Evolutionary conservation across 2,113 vertebrate genomes (phyloP), one percentile per base, ranked within the genome.

Genomic region (Zosterops lateralis): DNA sequence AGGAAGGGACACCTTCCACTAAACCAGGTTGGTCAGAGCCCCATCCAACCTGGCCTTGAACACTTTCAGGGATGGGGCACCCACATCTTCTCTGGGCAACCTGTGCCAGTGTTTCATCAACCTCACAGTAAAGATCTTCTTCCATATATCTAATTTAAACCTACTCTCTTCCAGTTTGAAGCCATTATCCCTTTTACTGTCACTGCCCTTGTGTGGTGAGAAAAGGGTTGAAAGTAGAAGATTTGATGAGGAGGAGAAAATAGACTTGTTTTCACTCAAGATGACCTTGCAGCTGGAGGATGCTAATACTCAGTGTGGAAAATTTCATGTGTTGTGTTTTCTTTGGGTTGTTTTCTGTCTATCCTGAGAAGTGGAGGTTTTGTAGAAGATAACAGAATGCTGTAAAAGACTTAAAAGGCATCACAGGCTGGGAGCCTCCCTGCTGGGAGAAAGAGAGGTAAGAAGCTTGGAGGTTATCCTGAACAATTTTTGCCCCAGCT

Each of bases 11-110:
- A 26, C 11, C 9, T 67, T 67, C 47, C n/a, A 40, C 22, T 34
- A 40, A 0, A 0, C 16, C 38, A 81, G 45, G 32, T 17, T 66
- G 2, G 16, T 45, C 53, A 17, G 8, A 31, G 18, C 17, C 8
- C n/a, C 29, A 47, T 47, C 24, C 14, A 74, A 17, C 10, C 24
- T 45, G 28, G 13, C 17, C 20, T 45, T 47, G 29, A 38, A 34
- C 24, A 60, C 7, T 67, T 31, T 9, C 29, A 89, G 9, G 9
- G 13, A 54, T 47, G 25, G 11, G 12, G 40, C 11, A 54, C 1
- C 51, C 14, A 15, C 14, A 47, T 3, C 12, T 54, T 60, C 68
- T 67, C 53, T 40, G 45, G 20, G 10, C 7, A 74, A 21, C 45
- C 32, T 45, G 12, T n/a, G 10, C 22, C 61, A 74, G 9, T 17